Base-by-base conservation (phyloP, 2,113 vertebrate species). In the Alectura lathami region DNA sequence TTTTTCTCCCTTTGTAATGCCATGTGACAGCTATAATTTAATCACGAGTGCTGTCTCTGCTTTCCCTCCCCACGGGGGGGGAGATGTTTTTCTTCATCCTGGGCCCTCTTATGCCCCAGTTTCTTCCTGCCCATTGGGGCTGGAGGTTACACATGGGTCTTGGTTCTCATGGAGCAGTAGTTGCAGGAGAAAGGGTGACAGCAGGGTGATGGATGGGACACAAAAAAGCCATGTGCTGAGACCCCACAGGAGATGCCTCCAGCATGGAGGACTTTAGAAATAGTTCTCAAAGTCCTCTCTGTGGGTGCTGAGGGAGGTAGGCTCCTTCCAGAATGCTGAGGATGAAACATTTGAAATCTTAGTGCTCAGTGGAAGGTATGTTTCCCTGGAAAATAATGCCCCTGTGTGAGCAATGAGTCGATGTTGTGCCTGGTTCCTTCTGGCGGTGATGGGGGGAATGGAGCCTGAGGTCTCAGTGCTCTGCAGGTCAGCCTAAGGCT, bases 91-190 rank as follows among this genome's bases (percentile, higher is more conserved):
- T 30, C 57, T 77, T 88, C 54, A 88, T 8, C 57, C 57, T 73
- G 8, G 13, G 27, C 14, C 34, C 14, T 29, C 4, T 3, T 73
- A 21, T 21, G 2, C 30, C 36, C 17, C 2, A 0, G 23, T 53
- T 80, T 34, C 48, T 34, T 68, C 56, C 60, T 60, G 48, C 20
- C 68, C 2, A 0, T 5, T 11, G 63, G 12, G 48, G 47, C 13
- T 56, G 36, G n/a, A 8, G 18, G 3, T 4, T 3, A 0, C 24
- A 1, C 34, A 42, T 34, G 69, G 13, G 17, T 85, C 36, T 38
- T 89, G 42, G 40, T 17, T 29, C 21, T 45, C 36, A 26, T 0
- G 1, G 32, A 88, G 83, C 36, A 56, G 29, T 59, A 40, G 60
- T 40, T 63, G 17, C 26, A 63, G 36, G 26, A 63, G 26, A 40